phyloP scores from a whole-genome alignment of 1,140 invertebrate species.

The Laodelphax striatellus region DNA sequence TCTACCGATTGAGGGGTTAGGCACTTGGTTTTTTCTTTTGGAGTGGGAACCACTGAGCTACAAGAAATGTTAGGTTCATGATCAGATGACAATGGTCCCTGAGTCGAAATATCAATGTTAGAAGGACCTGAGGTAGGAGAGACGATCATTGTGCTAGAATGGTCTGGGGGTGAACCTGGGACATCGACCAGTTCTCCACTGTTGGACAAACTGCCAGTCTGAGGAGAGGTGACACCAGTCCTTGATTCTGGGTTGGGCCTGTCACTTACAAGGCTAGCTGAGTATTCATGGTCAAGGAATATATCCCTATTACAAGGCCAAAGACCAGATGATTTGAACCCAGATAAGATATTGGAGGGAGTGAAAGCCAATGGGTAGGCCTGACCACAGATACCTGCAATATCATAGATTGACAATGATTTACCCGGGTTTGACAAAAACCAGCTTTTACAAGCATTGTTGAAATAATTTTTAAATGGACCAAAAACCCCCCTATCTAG shows the following conservation, averaged over 20 bases:
- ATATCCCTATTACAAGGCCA: constrained; percentile 28
- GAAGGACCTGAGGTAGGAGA: no score
- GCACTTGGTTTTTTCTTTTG: no score
- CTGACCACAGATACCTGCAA: constrained; percentile 30
- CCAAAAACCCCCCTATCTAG: constrained; percentile 31
- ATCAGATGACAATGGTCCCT: no score
- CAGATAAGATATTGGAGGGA: constrained; percentile 32
- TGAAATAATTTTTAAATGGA: constrained; percentile 31
- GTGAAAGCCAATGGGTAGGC: constrained; percentile 31
- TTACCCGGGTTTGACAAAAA: constrained; percentile 34
- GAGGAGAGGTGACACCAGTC: no score
- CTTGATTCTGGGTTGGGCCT: not conserved
- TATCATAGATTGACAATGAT: constrained; percentile 36
- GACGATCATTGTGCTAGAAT: no score
- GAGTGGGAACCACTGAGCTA: no score
- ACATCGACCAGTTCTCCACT: no score
- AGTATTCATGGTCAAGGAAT: constrained; percentile 29
- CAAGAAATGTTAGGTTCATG: no score
- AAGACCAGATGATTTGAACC: constrained; percentile 32
- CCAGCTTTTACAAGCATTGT: constrained; percentile 31
- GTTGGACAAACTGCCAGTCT: no score
- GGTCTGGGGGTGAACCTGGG: no score
- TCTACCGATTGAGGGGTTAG: no score
- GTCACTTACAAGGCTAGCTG: constrained; percentile 8
- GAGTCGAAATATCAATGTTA: no score